phyloP scores from a whole-genome alignment of 2,113 vertebrate genomes.

The Peromyscus polionotus region DNA sequence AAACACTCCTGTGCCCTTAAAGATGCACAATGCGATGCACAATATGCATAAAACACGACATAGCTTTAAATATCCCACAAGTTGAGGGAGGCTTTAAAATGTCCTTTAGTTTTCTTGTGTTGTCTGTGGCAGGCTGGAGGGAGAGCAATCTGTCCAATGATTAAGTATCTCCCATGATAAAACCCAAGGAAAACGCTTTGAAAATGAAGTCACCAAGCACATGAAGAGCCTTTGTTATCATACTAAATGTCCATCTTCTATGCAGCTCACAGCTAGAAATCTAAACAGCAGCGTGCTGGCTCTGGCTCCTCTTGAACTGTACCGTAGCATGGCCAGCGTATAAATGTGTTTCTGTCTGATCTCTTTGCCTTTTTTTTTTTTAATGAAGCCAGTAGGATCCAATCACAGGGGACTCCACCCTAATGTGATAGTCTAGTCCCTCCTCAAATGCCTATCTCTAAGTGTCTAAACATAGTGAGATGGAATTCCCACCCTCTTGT shows the following conservation, averaged over 20 bases:
- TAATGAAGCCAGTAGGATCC: background rate
- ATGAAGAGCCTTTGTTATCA: background rate
- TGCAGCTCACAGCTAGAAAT: background rate
- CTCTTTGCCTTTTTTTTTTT: background rate
- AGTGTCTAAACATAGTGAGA: background rate
- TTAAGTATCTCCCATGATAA: background rate
- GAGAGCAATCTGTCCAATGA: background rate
- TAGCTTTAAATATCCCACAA: background rate
- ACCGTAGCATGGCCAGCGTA: background rate
- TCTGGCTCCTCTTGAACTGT: background rate
- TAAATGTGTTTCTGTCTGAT: background rate
- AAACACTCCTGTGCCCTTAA: background rate
- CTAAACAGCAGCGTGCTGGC: background rate
- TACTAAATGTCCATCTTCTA: background rate
- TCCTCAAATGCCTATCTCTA: background rate
- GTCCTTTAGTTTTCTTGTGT: background rate
- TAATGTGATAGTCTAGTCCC: background rate
- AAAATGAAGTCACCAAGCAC: conserved; percentile 31
- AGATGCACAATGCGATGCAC: background rate
- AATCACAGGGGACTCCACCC: background rate
- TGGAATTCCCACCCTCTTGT: background rate
- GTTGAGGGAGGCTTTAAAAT: background rate
- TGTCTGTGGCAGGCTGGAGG: background rate
- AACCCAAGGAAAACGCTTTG: background rate
- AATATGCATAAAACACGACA: background rate